A percentile compares a stretch with the other conserved stretches of the same genome.
These are phyloP conservation scores for Synergus umbraculus DNA, from an alignment of 2,888 invertebrate genomes.

Conservation along the genomic window DNA sequence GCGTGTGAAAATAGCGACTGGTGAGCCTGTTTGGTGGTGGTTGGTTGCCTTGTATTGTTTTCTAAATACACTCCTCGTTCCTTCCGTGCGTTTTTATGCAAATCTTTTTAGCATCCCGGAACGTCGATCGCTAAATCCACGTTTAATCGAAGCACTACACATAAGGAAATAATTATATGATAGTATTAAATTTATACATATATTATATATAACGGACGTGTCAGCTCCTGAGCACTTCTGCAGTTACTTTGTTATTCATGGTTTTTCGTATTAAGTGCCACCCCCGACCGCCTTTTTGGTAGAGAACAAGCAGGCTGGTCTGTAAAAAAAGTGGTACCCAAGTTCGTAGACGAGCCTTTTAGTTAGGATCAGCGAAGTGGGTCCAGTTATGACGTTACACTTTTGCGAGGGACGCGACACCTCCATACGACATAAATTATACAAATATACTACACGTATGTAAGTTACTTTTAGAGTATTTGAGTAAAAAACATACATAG, in stretches of 20 bases:
- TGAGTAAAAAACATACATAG: constrained; percentile 75
- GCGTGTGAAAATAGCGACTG: constrained; percentile 40
- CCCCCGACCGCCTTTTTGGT: constrained; percentile 47
- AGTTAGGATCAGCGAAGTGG: constrained; percentile 45
- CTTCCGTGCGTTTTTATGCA: constrained; percentile 63
- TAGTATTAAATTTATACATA: constrained; percentile 73
- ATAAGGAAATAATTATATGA: constrained; percentile 69
- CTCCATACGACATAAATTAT: constrained; percentile 65
- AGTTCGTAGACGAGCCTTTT: constrained; percentile 31
- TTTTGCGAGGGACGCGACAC: constrained; percentile 68
- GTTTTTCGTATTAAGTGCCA: constrained; percentile 8
- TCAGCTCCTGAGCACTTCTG: constrained; percentile 68
- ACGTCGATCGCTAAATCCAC: constrained; percentile 66
- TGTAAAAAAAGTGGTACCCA: constrained; percentile 22
- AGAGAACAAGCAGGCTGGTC: constrained; percentile 21
- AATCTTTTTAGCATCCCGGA: constrained; percentile 68
- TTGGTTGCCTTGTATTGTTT: constrained; percentile 55
- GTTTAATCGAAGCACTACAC: constrained; percentile 64
- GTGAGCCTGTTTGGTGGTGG: constrained; percentile 47
- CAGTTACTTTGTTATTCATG: constrained; percentile 52
- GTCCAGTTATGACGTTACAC: constrained; percentile 48
- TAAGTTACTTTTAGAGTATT: constrained; percentile 76
- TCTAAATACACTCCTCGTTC: constrained; percentile 59
- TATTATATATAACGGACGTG: constrained; percentile 64
- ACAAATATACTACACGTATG: constrained; percentile 71